Conservation (phyloP, 35 echinoderm and acorn worm genomes). For the Apostichopus parvimensis region DNA sequence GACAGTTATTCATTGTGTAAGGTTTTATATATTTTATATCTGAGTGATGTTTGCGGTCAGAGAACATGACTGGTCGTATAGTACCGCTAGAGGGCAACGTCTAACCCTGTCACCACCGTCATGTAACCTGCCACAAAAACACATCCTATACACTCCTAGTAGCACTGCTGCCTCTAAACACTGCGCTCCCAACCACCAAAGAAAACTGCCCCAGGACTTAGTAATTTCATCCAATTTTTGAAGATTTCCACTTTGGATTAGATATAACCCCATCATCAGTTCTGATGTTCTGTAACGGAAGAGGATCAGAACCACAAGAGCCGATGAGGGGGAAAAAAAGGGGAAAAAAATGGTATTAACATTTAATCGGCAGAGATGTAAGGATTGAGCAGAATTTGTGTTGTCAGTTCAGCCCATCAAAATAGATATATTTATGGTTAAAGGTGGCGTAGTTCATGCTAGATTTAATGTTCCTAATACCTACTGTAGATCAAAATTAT, state of each 20-base stretch:
- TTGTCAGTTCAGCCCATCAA: neutral
- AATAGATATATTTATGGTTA: neutral
- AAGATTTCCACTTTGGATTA: slow-evolving; percentile 21
- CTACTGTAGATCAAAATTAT: too few relatives aligned
- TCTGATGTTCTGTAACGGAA: neutral
- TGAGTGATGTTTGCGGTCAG: slow-evolving; percentile 37
- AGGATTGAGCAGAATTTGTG: neutral
- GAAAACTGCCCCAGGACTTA: slow-evolving; percentile 17
- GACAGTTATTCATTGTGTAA: neutral
- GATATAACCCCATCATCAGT: neutral
- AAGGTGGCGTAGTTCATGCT: neutral
- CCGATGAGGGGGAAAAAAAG: neutral
- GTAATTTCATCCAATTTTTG: slow-evolving; percentile 24
- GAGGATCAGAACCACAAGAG: neutral
- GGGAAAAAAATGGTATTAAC: neutral
- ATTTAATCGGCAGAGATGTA: neutral
- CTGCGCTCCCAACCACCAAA: slow-evolving; percentile 2
- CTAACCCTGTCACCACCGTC: neutral
- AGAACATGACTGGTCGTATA: neutral
- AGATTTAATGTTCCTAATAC: too few relatives aligned
- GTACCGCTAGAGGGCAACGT: neutral
- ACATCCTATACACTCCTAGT: neutral
- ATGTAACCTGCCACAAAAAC: slow-evolving; percentile 15
- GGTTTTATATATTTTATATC: neutral
- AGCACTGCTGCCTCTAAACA: too few relatives aligned